Conservation (phyloP, 2,888 invertebrate genomes). For the Drosophila birchii region DNA sequence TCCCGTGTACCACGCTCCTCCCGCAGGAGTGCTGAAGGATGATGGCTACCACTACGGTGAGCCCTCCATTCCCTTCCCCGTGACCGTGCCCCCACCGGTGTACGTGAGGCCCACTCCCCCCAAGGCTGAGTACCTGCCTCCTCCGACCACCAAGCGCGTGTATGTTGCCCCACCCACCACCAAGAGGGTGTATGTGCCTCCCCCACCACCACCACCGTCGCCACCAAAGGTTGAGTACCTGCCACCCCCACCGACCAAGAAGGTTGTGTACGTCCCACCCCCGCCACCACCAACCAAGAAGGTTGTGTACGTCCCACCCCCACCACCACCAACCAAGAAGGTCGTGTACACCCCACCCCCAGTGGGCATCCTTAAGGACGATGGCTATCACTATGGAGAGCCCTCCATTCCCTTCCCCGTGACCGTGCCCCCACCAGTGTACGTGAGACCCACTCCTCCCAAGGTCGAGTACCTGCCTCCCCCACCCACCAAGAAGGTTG, state of each 20-base stretch:
- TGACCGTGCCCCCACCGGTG: conserved; percentile 34
- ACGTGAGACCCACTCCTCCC: conserved; percentile 12
- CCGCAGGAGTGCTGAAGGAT: conserved; percentile 50
- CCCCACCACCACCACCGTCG: conserved; percentile 34
- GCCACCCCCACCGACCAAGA: conserved; percentile 42
- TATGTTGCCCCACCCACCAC: conserved; percentile 34
- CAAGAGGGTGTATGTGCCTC: conserved; percentile 35
- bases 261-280: background rate
- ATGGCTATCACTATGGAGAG: conserved; percentile 66
- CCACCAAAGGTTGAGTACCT: conserved; percentile 48
- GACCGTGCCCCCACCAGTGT: conserved; percentile 30
- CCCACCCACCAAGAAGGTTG: conserved; percentile 31
- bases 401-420: conserved; percentile 53
- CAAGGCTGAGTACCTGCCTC: conserved; percentile 34
- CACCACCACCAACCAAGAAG: conserved; percentile 40
- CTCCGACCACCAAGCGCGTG: background rate
- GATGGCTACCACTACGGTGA: conserved; percentile 68
- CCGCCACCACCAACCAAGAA: too few species aligned
- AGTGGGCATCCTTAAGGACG: conserved; percentile 63
- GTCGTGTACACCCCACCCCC: conserved; percentile 34
- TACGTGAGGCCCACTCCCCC: conserved; percentile 17
- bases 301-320: conserved; percentile 25
- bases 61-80: conserved; percentile 53
- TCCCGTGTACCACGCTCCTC: conserved; percentile 31
- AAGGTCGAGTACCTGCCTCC: conserved; percentile 36